These are phyloP conservation scores for Podilymbus podiceps DNA, from an alignment of 2,113 vertebrate species.

Conservation along the genomic window DNA sequence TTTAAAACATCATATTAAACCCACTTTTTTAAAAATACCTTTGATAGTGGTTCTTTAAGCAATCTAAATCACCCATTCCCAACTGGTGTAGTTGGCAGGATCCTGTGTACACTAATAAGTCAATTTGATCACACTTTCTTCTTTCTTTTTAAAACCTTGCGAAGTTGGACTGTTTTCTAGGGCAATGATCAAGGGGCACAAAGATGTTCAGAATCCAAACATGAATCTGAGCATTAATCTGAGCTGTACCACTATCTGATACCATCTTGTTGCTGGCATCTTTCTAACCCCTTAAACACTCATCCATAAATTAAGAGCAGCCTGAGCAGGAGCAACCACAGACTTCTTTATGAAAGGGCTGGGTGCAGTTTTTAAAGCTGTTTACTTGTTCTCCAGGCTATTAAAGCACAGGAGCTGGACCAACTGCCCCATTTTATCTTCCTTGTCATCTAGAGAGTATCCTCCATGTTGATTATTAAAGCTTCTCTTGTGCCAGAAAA, in stretches of 20 bases:
- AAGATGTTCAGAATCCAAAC: background rate
- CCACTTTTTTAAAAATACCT: too few species aligned
- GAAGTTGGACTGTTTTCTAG: background rate
- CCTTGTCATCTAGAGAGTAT: background rate
- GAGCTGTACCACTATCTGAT: background rate
- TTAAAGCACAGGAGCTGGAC: background rate
- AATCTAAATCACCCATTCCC: too few species aligned
- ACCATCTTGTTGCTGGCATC: background rate
- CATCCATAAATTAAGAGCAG: background rate
- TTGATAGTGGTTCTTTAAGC: too few species aligned
- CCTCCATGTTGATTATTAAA: background rate
- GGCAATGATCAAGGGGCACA: background rate
- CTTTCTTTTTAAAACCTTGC: background rate
- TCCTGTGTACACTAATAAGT: background rate
- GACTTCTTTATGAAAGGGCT: background rate
- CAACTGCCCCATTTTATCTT: background rate
- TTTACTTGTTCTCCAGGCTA: background rate
- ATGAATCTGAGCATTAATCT: background rate
- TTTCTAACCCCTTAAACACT: background rate
- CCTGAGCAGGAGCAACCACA: fast-evolving
- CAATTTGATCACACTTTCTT: background rate
- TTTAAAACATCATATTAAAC: too few species aligned
- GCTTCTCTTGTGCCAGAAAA: background rate
- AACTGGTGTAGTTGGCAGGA: too few species aligned
- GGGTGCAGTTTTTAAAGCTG: background rate